Evolutionary conservation across 2,888 invertebrate genomes (phyloP).

Genomic region (Bedellia somnulentella): DNA sequence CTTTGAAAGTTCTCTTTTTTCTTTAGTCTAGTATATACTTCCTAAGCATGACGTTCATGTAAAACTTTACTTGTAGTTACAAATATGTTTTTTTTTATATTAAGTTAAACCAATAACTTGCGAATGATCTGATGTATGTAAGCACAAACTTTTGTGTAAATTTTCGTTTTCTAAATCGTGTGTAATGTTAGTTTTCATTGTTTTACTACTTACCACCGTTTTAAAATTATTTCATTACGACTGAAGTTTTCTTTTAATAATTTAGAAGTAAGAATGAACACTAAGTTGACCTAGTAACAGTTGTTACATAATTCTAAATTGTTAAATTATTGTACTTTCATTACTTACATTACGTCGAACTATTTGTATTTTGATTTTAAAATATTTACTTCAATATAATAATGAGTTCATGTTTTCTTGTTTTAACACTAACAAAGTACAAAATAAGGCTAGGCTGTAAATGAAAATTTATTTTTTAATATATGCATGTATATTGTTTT

Average conservation of each 20-base stretch:
- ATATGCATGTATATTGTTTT: no score
- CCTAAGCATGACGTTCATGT: conserved; percentile 47
- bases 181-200: conserved; percentile 18
- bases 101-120: no score
- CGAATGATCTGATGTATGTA: no score
- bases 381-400: no score
- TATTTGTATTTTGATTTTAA: no score
- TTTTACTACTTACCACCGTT: conserved; percentile 16
- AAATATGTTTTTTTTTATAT: conserved; percentile 1
- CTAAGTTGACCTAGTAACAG: neutral
- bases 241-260: conserved; percentile 2
- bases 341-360: no score
- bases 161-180: no score
- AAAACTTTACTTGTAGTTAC: conserved; percentile 18
- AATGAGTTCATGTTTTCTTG: no score
- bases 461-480: no score
- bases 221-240: conserved; percentile 1
- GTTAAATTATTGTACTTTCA: conserved; percentile 3
- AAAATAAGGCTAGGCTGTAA: no score
- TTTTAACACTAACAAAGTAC: no score
- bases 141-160: no score
- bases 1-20: conserved; percentile 50
- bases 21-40: conserved; percentile 35
- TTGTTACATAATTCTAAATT: conserved; percentile 4
- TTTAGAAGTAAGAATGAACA: conserved; percentile 1